A percentile compares a stretch with the other conserved stretches of the same genome.
phyloP scores from a whole-genome alignment of 2,113 vertebrate species.

The Tylochromis polylepis region DNA sequence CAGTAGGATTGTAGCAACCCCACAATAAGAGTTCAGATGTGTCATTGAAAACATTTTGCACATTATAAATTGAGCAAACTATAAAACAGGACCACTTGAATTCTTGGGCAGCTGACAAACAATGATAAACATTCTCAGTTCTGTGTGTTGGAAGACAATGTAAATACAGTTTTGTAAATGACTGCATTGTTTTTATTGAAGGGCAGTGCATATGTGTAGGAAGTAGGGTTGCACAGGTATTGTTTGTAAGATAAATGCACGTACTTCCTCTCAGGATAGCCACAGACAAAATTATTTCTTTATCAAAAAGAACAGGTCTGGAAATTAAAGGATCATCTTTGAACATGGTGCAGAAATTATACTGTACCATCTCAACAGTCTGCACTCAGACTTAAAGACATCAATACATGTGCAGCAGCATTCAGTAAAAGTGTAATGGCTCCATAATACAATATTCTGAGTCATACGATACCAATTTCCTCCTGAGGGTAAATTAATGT shows the following conservation, averaged over 20 bases:
- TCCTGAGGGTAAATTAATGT: conserved; percentile 37
- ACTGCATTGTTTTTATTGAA: not conserved
- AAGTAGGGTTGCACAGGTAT: not conserved
- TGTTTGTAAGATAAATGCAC: not conserved
- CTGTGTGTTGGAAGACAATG: not conserved
- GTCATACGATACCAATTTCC: conserved; percentile 27
- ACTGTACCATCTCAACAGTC: not conserved
- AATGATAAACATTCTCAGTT: not conserved
- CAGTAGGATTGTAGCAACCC: not conserved
- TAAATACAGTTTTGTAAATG: not conserved
- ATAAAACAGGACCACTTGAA: not conserved
- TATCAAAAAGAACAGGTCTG: not conserved
- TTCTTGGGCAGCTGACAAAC: not conserved
- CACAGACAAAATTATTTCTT: not conserved
- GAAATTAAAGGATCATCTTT: not conserved
- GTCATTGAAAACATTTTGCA: not conserved
- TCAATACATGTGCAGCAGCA: conserved; percentile 11
- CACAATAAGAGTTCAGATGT: not conserved
- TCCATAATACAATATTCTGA: conserved; percentile 34
- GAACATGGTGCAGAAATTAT: no score
- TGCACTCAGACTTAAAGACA: conserved; percentile 9
- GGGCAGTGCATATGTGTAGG: not conserved
- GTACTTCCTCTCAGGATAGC: not conserved
- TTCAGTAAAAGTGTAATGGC: conserved; percentile 35
- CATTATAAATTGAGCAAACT: not conserved